A percentile compares a stretch with the other conserved stretches of the same genome.
phyloP scores from a whole-genome alignment of 2,888 invertebrate species.

The Ametastegia equiseti region DNA sequence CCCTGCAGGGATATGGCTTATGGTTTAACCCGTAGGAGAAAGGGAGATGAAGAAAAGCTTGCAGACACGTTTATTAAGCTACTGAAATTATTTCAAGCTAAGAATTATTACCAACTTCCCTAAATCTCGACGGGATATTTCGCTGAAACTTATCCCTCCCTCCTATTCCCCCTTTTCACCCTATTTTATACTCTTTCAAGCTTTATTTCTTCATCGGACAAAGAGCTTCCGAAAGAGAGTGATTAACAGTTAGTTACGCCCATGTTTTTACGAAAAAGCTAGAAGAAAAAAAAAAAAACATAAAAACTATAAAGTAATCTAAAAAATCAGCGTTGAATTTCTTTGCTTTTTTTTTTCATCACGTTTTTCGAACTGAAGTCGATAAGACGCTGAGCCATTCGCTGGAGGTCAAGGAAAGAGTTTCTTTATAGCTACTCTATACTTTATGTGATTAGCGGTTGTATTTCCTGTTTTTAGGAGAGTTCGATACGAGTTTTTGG shows the following conservation, averaged over 20 bases:
- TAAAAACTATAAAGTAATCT: not conserved
- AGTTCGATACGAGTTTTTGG: not conserved
- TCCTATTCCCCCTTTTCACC: not conserved
- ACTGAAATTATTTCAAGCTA: constrained; percentile 2
- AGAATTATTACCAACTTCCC: constrained; percentile 10
- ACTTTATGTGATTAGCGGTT: not conserved
- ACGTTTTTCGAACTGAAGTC: not conserved
- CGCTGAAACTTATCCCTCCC: not conserved
- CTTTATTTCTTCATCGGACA: not conserved
- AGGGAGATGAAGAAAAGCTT: not conserved
- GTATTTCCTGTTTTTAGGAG: constrained; percentile 19
- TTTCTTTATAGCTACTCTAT: not conserved
- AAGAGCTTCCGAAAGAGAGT: not conserved
- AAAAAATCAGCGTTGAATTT: not conserved
- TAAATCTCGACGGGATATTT: not conserved
- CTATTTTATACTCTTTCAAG: not conserved
- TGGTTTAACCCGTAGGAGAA: too few species aligned
- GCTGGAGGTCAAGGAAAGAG: not conserved
- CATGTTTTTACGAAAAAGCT: too few species aligned
- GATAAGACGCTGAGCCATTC: not conserved
- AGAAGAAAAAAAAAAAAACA: not conserved
- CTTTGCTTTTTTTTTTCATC: not conserved
- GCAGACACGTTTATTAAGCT: constrained; percentile 29
- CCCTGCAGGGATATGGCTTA: not conserved
- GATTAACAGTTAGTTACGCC: not conserved